Evolutionary conservation across 2,888 invertebrate genomes (phyloP).

Genomic region (Lasioglossum marginatum): DNA sequence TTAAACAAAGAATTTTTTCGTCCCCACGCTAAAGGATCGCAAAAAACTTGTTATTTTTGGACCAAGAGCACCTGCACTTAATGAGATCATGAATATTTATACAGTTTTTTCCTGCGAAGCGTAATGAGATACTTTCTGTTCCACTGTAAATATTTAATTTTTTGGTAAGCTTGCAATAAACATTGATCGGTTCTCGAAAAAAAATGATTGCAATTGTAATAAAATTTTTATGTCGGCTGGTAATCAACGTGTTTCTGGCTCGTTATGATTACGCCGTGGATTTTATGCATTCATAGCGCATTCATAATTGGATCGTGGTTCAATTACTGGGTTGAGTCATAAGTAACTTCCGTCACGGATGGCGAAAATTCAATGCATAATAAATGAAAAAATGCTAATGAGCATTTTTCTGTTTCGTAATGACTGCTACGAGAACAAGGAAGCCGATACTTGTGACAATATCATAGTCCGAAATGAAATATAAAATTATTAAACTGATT

Average conservation of each 20-base stretch:
- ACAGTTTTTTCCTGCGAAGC: background rate
- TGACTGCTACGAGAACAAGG: too few species aligned
- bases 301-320: constrained; percentile 9
- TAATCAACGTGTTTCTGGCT: background rate
- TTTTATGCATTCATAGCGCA: constrained; percentile 9
- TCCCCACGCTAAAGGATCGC: background rate
- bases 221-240: background rate
- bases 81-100: background rate
- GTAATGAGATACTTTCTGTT: background rate
- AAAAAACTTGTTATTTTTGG: background rate
- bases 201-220: background rate
- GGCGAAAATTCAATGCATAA: constrained; percentile 5
- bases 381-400: background rate
- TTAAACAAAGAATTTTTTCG: background rate
- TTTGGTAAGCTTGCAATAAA: background rate
- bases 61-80: background rate
- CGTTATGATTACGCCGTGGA: background rate
- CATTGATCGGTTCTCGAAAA: background rate
- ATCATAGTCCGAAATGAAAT: background rate
- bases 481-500: background rate
- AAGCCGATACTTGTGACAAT: background rate
- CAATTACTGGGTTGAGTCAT: constrained; percentile 5
- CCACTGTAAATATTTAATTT: background rate
- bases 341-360: constrained; percentile 6
- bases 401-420: background rate